phyloP scores from a whole-genome alignment of 2,797 vertebrate species.

The Vespertilio murinus region DNA sequence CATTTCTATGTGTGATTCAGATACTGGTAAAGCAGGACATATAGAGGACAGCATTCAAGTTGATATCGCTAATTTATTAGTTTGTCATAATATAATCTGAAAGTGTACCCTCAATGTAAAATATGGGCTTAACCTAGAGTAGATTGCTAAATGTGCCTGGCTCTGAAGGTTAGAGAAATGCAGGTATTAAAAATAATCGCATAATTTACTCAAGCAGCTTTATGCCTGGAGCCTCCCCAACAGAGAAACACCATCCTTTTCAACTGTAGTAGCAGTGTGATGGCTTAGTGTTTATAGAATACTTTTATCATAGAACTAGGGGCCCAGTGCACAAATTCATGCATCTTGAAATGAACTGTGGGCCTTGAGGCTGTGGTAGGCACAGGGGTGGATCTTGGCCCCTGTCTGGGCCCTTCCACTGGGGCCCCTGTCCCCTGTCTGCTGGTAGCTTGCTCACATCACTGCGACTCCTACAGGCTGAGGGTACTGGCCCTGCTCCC shows the following conservation, averaged over 20 bases:
- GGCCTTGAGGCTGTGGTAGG: too few relatives aligned
- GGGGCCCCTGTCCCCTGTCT: too few relatives aligned
- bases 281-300: not conserved
- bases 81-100: not conserved
- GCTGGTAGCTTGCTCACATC: too few relatives aligned
- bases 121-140: not conserved
- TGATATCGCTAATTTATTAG: not conserved
- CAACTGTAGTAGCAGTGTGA: not conserved
- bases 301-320: not conserved
- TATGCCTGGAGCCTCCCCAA: not conserved
- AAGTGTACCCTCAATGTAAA: not conserved
- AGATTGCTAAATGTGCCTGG: not conserved
- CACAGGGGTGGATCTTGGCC: too few relatives aligned
- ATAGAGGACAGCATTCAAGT: not conserved
- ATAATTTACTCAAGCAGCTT: not conserved
- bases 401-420: accelerated
- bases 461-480: too few relatives aligned
- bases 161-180: not conserved
- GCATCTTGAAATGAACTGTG: too few relatives aligned
- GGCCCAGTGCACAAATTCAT: too few relatives aligned
- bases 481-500: too few relatives aligned
- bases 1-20: not conserved
- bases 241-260: not conserved
- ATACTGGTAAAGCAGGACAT: not conserved
- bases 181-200: not conserved